Percentiles rank a stretch among this genome's conserved stretches.
Evolutionary conservation across 2,888 invertebrate species (phyloP).

Genomic region (Cenopis cana): DNA sequence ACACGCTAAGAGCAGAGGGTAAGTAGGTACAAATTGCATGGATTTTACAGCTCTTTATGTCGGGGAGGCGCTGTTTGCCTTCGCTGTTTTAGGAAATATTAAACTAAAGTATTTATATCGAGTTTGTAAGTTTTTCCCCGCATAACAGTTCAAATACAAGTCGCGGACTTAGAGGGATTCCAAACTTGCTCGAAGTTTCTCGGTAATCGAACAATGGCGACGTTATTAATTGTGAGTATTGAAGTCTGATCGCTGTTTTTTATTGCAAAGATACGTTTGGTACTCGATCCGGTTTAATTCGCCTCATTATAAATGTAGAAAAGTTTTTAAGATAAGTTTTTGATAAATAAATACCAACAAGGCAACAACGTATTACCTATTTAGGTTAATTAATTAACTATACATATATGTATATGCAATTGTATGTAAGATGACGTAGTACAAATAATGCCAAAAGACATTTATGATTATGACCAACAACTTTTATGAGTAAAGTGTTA

Average conservation of each 20-base stretch:
- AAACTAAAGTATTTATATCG: slow-evolving; percentile 64
- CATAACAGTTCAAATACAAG: slow-evolving; percentile 40
- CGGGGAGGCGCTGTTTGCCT: slow-evolving; percentile 66
- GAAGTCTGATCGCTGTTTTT: slow-evolving; percentile 8
- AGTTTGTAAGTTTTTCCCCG: slow-evolving; percentile 47
- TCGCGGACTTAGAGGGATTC: slow-evolving; percentile 31
- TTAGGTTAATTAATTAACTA: too few relatives aligned
- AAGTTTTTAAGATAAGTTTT: background rate
- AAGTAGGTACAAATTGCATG: slow-evolving; percentile 80
- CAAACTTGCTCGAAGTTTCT: slow-evolving; percentile 31
- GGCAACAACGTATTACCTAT: background rate
- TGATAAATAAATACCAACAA: background rate
- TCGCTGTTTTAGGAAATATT: slow-evolving; percentile 73
- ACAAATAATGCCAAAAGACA: too few relatives aligned
- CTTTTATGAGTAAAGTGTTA: too few relatives aligned
- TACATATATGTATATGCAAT: too few relatives aligned
- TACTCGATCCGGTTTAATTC: slow-evolving; percentile 4
- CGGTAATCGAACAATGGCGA: slow-evolving; percentile 35
- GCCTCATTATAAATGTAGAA: background rate
- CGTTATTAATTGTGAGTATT: slow-evolving; percentile 22
- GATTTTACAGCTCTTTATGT: slow-evolving; percentile 79
- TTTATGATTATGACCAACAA: too few relatives aligned
- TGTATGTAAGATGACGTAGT: too few relatives aligned
- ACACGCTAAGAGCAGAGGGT: slow-evolving; percentile 71
- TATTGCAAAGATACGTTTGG: background rate